Evolutionary conservation across 2,888 invertebrate genomes (phyloP).

Genomic region (Deladenus siricidicola): DNA sequence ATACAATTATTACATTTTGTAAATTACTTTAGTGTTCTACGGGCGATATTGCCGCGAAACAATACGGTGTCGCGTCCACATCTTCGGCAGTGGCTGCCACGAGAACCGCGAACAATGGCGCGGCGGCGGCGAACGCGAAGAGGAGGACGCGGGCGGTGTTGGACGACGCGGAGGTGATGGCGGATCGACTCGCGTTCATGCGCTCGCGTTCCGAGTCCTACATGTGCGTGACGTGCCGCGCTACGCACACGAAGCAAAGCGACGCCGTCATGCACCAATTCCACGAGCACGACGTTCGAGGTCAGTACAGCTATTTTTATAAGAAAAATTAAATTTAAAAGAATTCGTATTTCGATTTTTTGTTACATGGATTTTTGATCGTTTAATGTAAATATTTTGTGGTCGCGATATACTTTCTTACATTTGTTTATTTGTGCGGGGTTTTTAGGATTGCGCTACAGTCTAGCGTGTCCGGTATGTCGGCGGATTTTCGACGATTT

Average conservation of each 20-base stretch:
- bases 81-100: too few relatives aligned
- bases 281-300: background rate
- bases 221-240: background rate
- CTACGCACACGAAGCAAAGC: background rate
- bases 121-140: background rate
- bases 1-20: too few relatives aligned
- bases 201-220: background rate
- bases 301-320: too few relatives aligned
- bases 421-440: background rate
- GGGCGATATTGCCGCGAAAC: too few relatives aligned
- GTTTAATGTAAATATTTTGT: too few relatives aligned
- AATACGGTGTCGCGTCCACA: too few relatives aligned
- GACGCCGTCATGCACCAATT: conserved; percentile 1
- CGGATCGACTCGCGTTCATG: background rate
- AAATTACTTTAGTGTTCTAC: too few relatives aligned
- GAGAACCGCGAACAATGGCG: too few relatives aligned
- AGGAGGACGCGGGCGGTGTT: background rate
- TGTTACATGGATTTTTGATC: too few relatives aligned
- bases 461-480: background rate
- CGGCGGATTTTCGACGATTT: background rate
- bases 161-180: background rate
- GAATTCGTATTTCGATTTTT: too few relatives aligned
- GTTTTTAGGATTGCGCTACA: background rate
- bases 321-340: too few relatives aligned
- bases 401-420: too few relatives aligned